phyloP scores from a whole-genome alignment of 2,888 invertebrate species.

The Caenorhabditis sulstoni region DNA sequence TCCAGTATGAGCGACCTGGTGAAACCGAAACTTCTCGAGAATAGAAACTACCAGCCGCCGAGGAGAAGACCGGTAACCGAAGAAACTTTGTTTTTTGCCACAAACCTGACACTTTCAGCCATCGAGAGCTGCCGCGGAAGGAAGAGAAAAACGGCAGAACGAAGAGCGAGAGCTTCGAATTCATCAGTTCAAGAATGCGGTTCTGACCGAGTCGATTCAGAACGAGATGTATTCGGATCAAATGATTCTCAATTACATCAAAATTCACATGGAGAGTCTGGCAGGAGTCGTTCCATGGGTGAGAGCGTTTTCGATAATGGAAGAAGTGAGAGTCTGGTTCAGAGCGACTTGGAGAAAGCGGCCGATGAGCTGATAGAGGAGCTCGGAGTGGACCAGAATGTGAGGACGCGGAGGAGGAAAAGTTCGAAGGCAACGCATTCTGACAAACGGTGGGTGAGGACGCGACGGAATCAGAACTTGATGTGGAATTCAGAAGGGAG shows the following conservation, averaged over 20 bases:
- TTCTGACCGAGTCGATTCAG: slow-evolving; percentile 52
- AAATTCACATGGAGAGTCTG: slow-evolving; percentile 54
- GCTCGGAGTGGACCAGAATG: slow-evolving; percentile 21
- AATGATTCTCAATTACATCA: slow-evolving; percentile 42
- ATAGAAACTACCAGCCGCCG: slow-evolving; percentile 65
- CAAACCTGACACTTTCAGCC: slow-evolving; percentile 17
- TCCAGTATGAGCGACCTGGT: slow-evolving; percentile 59
- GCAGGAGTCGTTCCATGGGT: slow-evolving; percentile 59
- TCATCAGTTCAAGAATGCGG: slow-evolving; percentile 56
- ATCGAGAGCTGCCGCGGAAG: slow-evolving; percentile 4
- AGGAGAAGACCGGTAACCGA: slow-evolving; percentile 35
- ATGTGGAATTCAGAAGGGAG: not conserved
- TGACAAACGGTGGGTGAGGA: not conserved
- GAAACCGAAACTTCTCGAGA: slow-evolving; percentile 63
- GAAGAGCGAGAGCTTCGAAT: slow-evolving; percentile 6
- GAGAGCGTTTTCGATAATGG: not conserved
- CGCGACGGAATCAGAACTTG: not conserved
- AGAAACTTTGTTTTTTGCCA: not conserved
- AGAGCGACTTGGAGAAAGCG: slow-evolving; percentile 56
- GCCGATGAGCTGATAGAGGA: slow-evolving; percentile 24
- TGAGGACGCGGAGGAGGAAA: slow-evolving; percentile 4
- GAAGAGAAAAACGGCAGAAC: slow-evolving; percentile 1
- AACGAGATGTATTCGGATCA: slow-evolving; percentile 55
- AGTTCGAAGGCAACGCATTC: not conserved
- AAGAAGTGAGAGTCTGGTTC: not conserved